A percentile compares a stretch with the other conserved stretches of the same genome.
Evolutionary conservation across 23 tunicate genomes (phyloP).

Genomic region (Trididemnum miniatum): DNA sequence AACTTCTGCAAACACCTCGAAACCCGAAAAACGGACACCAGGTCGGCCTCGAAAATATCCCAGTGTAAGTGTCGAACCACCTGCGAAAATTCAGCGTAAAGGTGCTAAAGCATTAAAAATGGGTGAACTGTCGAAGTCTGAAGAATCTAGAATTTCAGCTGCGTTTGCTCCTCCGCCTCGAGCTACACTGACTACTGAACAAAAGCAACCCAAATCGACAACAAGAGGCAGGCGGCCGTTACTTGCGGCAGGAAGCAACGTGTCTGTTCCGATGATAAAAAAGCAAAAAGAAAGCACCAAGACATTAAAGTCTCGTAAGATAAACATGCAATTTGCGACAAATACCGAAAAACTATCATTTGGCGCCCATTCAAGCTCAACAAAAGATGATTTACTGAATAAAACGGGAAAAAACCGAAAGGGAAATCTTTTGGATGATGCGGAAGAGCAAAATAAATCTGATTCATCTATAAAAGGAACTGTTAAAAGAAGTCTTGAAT

Average conservation of each 20-base stretch:
- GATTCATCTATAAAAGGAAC: not conserved
- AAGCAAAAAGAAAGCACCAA: not conserved
- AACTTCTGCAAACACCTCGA: not conserved
- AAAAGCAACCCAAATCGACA: not conserved
- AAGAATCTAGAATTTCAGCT: not conserved
- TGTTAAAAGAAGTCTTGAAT: slow-evolving; percentile 74
- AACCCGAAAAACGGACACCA: slow-evolving; percentile 56
- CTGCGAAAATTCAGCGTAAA: not conserved
- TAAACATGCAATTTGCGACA: not conserved
- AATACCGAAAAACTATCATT: not conserved
- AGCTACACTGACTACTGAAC: not conserved
- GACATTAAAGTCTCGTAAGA: not conserved
- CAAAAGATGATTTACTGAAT: not conserved
- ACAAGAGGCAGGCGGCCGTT: not conserved
- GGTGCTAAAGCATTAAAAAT: not conserved
- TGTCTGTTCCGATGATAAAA: not conserved
- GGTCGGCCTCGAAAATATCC: slow-evolving; percentile 79
- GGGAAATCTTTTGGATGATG: not conserved
- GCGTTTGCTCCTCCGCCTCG: not conserved
- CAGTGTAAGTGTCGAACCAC: not conserved
- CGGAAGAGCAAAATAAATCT: not conserved
- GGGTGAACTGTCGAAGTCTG: not conserved
- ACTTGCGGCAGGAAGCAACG: not conserved
- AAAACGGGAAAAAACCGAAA: not conserved
- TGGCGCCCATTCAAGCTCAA: not conserved